Base-by-base conservation (phyloP, 2,888 invertebrate genomes). In the Pristionchus arcanus region DNA sequence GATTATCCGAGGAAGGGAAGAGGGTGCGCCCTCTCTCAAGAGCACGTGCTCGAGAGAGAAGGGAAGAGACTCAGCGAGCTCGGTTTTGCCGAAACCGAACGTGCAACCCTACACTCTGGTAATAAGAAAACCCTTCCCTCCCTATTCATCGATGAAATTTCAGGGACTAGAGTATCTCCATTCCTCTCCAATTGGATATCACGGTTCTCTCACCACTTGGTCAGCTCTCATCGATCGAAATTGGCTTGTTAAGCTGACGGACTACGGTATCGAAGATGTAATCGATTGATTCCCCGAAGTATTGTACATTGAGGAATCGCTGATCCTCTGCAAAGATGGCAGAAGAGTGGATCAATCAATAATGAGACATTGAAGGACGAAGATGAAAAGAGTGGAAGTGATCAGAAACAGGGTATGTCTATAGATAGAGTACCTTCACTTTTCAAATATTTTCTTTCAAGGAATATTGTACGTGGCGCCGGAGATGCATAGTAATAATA, bases 111-210 rank as follows among this genome's bases (percentile, higher is more conserved):
- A n/a, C 66, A 92, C 92, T 25, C 89, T 93, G 91, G 93, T 93
- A 77, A 59, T n/a, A 28, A 25, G 11, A 21, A 84, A 28, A 84
- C 15, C 21, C 42, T 37, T 49, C 42, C 42, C 3, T 13, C 13
- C 13, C 42, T 21, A 1, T 11, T 87, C 9, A 59, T 49, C 68
- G n/a, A 85, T 63, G 34, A 1, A 31, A 66, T 86, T 37, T 63
- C 16, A 91, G 91, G 93, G 93, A 28, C 81, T 93, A n/a, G 92
- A 93, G 59, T 93, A 93, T 87, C 89, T 93, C 63, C 93, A 93
- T 90, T 90, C 90, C 0, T 92, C 91, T 34, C 89, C 71, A 28
- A 92, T 92, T 42, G 92, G 92, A 31, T 92, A 89, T 89, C 93
- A 93, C 89, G 92, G 93, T 4, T 90, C 90, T n/a, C 84, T 93